These are phyloP conservation scores for Coccyzus lansbergi DNA, from an alignment of 2,797 vertebrate species.

Conservation along the genomic window DNA sequence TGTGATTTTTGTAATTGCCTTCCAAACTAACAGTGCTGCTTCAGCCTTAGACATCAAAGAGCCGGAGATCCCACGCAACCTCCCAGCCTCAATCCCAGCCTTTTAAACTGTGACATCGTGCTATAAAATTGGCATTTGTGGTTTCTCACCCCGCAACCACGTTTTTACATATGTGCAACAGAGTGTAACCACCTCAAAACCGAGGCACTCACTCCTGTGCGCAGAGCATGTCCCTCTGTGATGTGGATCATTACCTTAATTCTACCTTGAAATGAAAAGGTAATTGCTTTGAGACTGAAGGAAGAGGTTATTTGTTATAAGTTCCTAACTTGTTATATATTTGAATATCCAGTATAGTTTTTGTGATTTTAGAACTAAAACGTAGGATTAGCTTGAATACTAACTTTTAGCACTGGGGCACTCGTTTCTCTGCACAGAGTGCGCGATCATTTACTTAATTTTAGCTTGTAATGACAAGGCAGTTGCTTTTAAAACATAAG, in stretches of 20 bases:
- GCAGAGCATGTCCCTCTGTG: accelerated
- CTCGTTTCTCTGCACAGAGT: accelerated
- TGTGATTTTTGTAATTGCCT: too few species aligned
- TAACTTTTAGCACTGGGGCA: too few species aligned
- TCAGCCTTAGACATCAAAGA: not conserved
- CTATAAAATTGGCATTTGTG: not conserved
- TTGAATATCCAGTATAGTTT: too few species aligned
- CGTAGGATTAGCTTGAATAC: too few species aligned
- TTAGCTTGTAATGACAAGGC: not conserved
- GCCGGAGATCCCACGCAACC: not conserved
- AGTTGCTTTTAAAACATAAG: not conserved
- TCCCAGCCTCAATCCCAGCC: not conserved
- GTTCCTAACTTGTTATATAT: too few species aligned
- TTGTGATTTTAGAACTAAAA: too few species aligned
- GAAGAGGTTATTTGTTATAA: too few species aligned
- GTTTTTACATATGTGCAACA: not conserved
- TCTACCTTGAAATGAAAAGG: not conserved
- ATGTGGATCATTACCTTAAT: not conserved
- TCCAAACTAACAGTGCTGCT: not conserved
- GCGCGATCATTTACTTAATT: not conserved
- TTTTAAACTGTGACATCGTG: not conserved
- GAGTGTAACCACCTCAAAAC: not conserved
- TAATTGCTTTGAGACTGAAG: not conserved
- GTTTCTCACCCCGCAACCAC: not conserved
- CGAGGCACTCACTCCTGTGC: not conserved